A percentile compares a stretch with the other conserved stretches of the same genome.
These are phyloP conservation scores for Zaprionus taronus DNA, from an alignment of 1,140 invertebrate genomes.

Conservation along the genomic window DNA sequence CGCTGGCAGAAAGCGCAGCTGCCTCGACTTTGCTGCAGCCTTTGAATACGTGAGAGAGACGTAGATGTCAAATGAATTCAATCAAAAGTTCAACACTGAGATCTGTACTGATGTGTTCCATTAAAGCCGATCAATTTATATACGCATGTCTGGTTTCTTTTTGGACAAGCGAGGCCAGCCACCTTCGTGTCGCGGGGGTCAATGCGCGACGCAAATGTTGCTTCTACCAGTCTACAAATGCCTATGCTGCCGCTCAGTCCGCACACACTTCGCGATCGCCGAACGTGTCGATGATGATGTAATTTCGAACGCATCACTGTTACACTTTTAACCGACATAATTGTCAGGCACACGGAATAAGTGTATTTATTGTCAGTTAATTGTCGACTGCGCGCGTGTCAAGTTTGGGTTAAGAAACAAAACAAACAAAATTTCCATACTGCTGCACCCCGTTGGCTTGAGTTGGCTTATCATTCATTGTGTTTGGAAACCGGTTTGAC, in stretches of 20 bases:
- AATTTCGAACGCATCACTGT: conserved; percentile 36
- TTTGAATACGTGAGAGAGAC: conserved; percentile 47
- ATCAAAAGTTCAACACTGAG: conserved; percentile 45
- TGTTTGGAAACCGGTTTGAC: conserved; percentile 31
- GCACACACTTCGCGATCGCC: conserved; percentile 1
- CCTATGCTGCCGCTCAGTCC: conserved; percentile 13
- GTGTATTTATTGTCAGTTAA: conserved; percentile 42
- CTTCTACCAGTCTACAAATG: conserved; percentile 18
- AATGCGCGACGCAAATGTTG: conserved; percentile 8
- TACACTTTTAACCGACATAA: conserved; percentile 43
- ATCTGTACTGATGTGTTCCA: conserved; percentile 14
- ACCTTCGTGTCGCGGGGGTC: conserved; percentile 34
- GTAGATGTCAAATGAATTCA: conserved; percentile 46
- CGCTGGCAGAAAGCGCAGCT: conserved; percentile 42
- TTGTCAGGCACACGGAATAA: conserved; percentile 31
- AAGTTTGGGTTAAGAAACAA: conserved; percentile 32
- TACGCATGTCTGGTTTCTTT: conserved; percentile 49
- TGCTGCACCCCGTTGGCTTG: conserved; percentile 16
- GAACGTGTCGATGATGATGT: conserved; percentile 36
- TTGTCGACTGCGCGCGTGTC: conserved; percentile 32
- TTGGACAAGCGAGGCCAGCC: conserved; percentile 43
- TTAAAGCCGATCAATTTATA: conserved; percentile 58
- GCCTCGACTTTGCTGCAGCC: conserved; percentile 52
- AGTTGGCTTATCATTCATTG: conserved; percentile 7
- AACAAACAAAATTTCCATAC: conserved; percentile 33